Percentiles rank a stretch among this genome's conserved stretches.
phyloP scores from a whole-genome alignment of 2,113 vertebrate species.

The Etheostoma cragini region DNA sequence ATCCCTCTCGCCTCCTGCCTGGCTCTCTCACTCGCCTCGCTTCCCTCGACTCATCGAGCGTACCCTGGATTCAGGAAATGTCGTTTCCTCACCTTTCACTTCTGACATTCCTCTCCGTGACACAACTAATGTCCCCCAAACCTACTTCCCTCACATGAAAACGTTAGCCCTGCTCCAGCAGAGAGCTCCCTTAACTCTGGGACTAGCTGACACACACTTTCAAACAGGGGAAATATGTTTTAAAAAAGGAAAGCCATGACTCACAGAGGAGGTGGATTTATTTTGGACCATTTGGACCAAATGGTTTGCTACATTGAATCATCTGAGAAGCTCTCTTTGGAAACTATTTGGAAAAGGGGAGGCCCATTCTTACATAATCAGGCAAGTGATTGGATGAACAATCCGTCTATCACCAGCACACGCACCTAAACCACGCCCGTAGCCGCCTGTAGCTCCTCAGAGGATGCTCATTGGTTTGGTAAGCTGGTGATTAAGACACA shows the following conservation, averaged over 20 bases:
- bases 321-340: no score
- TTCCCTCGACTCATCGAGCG: slow-evolving; percentile 39
- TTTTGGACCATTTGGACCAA: no score
- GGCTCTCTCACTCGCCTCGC: slow-evolving; percentile 29
- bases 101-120: slow-evolving; percentile 25
- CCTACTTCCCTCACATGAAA: slow-evolving; percentile 13
- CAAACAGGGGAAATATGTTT: not conserved
- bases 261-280: not conserved
- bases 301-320: no score
- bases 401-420: no score
- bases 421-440: no score
- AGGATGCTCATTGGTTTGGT: no score
- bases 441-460: no score
- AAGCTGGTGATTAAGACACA: no score
- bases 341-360: no score
- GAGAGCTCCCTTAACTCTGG: not conserved
- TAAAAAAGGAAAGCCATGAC: not conserved
- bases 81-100: slow-evolving; percentile 43
- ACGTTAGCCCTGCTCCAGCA: not conserved
- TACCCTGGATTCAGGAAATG: slow-evolving; percentile 36
- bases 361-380: no score
- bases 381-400: no score
- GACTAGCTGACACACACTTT: not conserved
- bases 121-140: slow-evolving; percentile 5
- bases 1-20: slow-evolving; percentile 26